Percentiles rank a stretch among this genome's conserved stretches.
phyloP scores from a whole-genome alignment of 1,140 invertebrate genomes.

The Thaumetopoea pityocampa region DNA sequence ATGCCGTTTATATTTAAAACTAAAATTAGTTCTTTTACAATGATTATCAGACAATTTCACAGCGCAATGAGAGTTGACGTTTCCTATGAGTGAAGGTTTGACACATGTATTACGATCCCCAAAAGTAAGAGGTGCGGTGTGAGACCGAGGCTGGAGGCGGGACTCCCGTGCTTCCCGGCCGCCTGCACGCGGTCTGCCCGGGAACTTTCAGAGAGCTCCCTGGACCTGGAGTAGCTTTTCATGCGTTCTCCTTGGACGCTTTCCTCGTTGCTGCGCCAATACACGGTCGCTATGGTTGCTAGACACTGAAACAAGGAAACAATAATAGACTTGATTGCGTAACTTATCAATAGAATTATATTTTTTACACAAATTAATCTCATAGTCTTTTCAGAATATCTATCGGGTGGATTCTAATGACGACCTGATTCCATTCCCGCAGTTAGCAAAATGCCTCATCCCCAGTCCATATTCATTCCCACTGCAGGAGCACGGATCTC shows the following conservation, averaged over 20 bases:
- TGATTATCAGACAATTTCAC: neutral
- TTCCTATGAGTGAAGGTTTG: slow-evolving; percentile 4
- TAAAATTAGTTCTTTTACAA: neutral
- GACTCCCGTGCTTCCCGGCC: slow-evolving; percentile 44
- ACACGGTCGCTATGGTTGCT: slow-evolving; percentile 89
- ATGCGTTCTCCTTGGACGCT: slow-evolving; percentile 81
- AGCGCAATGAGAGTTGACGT: neutral
- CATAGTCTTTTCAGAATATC: too few relatives aligned
- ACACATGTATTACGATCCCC: slow-evolving; percentile 12
- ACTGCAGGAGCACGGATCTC: too few relatives aligned
- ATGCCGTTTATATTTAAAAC: neutral
- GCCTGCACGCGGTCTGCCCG: slow-evolving; percentile 69
- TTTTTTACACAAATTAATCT: too few relatives aligned
- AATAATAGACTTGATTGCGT: neutral
- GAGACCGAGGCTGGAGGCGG: slow-evolving; percentile 21
- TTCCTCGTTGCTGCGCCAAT: slow-evolving; percentile 89
- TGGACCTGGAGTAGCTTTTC: slow-evolving; percentile 65
- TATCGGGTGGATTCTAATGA: too few relatives aligned
- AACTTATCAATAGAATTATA: too few relatives aligned
- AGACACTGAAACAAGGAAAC: slow-evolving; percentile 77
- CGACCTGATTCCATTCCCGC: too few relatives aligned
- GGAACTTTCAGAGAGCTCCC: slow-evolving; percentile 62
- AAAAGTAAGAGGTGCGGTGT: slow-evolving; percentile 22
- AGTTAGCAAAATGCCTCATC: too few relatives aligned
- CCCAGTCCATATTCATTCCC: too few relatives aligned